Evolutionary conservation across 2,888 invertebrate species (phyloP), one percentile per base, ranked within the genome.

Genomic region (Drymonia ruficornis): DNA sequence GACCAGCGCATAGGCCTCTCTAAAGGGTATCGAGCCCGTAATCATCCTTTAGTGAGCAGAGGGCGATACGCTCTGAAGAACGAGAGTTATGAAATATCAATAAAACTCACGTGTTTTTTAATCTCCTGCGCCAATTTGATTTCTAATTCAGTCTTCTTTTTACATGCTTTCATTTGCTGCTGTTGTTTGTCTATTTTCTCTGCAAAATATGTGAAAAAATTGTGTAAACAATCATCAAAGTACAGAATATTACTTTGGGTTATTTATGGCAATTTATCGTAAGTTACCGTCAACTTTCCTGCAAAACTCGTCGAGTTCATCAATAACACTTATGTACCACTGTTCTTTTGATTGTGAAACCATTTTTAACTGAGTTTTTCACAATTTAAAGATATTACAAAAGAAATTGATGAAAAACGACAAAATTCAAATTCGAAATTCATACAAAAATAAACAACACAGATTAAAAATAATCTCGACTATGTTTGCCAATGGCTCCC

Each of bases 131-230:
- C 78, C 12, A 87, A 53, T 74, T 86, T 87, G 0, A 67, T 71
- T 50, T 89, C 85, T 12, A 87, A 52, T 63, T 86, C 88, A 6
- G 78, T 83, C 52, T 85, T 85, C 61, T 85, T 85, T 61, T 83
- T 84, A 34, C 78, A 77, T 1, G 79, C 87, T 52, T 85, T 82
- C 12, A 84, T 50, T 53, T 84, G 77, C 51, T 85, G 80, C 38
- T 85, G 76, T 51, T 86, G 78, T 55, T 79, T 83, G 13, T 80
- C 79, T 0, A 88, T 80, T 72, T 81, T 81, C 7, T 84, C 90
- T 91, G 80, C 44, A 78, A 83, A 61, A 42, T 13, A 40, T 52
- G 47, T 38, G 0, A n/a, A 55, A 1, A 28, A 42, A 51, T 11
- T n/a, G 15, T 45, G 6, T 18, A 40, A 40, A n/a, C 16, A 9